Conservation (phyloP, 2,113 vertebrate species). For the Cochlearius cochlearius region DNA sequence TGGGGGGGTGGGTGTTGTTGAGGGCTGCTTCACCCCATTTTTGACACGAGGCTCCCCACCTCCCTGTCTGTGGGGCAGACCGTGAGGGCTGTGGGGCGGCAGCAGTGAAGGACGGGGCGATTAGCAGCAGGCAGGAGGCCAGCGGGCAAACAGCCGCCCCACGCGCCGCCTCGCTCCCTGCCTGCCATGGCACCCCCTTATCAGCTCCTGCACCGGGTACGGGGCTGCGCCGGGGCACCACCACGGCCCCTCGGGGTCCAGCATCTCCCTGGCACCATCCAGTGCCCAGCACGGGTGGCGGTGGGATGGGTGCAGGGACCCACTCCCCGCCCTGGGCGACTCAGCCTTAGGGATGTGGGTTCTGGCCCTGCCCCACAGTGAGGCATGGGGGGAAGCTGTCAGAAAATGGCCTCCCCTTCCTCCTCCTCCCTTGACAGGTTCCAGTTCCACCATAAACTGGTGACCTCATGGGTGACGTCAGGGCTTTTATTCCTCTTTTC, state of each 20-base stretch:
- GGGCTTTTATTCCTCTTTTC: background rate
- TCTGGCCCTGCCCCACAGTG: background rate
- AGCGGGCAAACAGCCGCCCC: background rate
- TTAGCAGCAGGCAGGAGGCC: background rate
- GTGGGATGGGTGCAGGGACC: accelerated
- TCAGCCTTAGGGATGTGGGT: background rate
- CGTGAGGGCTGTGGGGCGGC: accelerated
- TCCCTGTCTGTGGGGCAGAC: background rate
- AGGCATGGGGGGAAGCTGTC: background rate
- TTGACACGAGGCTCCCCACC: background rate
- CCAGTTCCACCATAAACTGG: accelerated
- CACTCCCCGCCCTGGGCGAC: background rate
- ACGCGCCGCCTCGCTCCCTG: accelerated
- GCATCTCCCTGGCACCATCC: background rate
- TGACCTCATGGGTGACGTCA: background rate
- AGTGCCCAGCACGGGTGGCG: background rate
- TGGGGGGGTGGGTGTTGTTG: background rate
- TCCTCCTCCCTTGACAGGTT: background rate
- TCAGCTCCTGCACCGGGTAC: background rate
- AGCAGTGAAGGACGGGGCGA: accelerated
- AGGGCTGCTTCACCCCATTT: background rate
- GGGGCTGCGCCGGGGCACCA: accelerated
- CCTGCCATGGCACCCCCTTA: background rate
- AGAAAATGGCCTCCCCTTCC: background rate
- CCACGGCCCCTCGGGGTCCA: accelerated